Base-by-base conservation (phyloP, 2,113 vertebrate species). In the Terrapene triunguis region DNA sequence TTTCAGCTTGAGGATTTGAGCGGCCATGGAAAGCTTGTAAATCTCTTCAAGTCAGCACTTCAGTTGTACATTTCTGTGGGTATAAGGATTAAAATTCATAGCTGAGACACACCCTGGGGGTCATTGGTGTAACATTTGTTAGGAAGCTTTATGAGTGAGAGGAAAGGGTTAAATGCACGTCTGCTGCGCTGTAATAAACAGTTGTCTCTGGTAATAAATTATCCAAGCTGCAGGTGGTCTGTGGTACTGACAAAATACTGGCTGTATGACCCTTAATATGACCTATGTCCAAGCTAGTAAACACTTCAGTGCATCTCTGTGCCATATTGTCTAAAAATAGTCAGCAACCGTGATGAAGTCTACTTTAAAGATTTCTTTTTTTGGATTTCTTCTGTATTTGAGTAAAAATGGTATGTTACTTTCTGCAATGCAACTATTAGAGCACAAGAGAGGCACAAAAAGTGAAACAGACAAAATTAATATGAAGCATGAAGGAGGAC, bases 181-280 rank as follows among this genome's bases (percentile, higher is more conserved):
- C 57, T 89, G 27, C 79, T 97, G 89, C 76, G 74, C 54, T 22
- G 90, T 79, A 96, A 86, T 91, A 96, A 91, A 57, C 95, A 96
- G 94, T 96, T 97, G 96, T 94, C 94, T 83, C 65, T 94, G 94
- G 88, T 92, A 91, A 93, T 97, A 97, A 97, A 97, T 97, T 96
- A 96, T 91, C 79, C 89, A 95, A 94, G 96, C 92, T 97, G 95
- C 97, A 97, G 95, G 95, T 97, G 97, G 96, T 97, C 96, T 96
- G 93, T 87, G 88, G 89, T 94, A 95, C 79, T 3, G n/a, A 92
- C 97, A 96, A 97, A 72, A 97, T 69, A 54, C 95, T 97, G 91
- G 54, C 92, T 97, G 96, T 91, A 87, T 97, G 96, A 94, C 42
- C 22, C 38, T 78, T 47, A 78, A 12, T 29, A 8, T 47, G 42